A percentile compares a stretch with the other conserved stretches of the same genome.
These are phyloP conservation scores for Trematomus bernacchii DNA, from an alignment of 2,797 vertebrate genomes.

Conservation along the genomic window DNA sequence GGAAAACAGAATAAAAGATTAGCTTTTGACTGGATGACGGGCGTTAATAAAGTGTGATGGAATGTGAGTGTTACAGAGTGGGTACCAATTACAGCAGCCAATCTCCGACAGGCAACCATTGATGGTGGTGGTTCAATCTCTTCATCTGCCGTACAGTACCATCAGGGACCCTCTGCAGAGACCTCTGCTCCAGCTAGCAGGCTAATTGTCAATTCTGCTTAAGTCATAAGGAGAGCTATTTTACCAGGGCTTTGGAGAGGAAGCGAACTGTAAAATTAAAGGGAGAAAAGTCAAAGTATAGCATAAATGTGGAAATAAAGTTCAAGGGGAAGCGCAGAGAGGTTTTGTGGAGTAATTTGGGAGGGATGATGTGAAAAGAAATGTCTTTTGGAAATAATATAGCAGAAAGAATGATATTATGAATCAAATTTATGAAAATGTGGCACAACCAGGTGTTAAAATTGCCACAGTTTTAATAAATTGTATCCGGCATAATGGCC, in stretches of 20 bases:
- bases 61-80: conserved; percentile 82
- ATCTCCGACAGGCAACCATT: conserved; percentile 71
- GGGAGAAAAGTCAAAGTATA: conserved; percentile 43
- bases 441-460: conserved; percentile 29
- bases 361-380: conserved; percentile 25
- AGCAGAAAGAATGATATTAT: conserved; percentile 24
- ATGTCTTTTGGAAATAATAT: conserved; percentile 41
- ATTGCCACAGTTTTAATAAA: conserved; percentile 22
- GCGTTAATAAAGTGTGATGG: conserved; percentile 90
- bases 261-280: conserved; percentile 62
- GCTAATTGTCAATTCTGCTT: conserved; percentile 81
- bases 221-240: conserved; percentile 77
- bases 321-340: conserved; percentile 48
- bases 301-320: conserved; percentile 59
- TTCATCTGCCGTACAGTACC: conserved; percentile 75
- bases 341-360: conserved; percentile 52
- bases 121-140: conserved; percentile 79
- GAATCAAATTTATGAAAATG: conserved; percentile 45
- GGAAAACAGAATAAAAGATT: conserved; percentile 91
- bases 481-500: conserved; percentile 18
- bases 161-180: conserved; percentile 78
- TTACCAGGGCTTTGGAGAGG: conserved; percentile 65
- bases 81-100: conserved; percentile 84
- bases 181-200: conserved; percentile 78
- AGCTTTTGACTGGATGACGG: conserved; percentile 87